Base-by-base conservation (phyloP, 2,113 vertebrate genomes). In the Polypterus senegalus region DNA sequence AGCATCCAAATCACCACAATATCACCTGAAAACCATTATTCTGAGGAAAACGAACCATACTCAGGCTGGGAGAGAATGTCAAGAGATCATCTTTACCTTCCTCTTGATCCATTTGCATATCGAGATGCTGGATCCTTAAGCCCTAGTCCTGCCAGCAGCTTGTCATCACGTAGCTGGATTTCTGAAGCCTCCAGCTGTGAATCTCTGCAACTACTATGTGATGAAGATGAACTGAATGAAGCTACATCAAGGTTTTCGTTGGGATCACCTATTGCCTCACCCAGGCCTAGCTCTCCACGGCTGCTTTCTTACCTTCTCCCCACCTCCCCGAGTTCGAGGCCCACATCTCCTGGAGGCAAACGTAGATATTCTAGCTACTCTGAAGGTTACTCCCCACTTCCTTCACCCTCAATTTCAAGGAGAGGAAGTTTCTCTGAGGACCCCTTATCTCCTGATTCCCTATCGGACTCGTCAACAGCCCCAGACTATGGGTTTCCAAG, bases 1-100 rank as follows among this genome's bases (percentile, higher is more conserved):
- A 95, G 92, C 73, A 95, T 95, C 71, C 92, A 92, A 75, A 95
- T 95, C 67, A 95, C 92, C 65, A 92, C 92, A 69, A 94, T 94
- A 73, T 93, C 92, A 2, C 91, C 91, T 0, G 82, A 87, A 3
- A 79, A 86, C 27, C 84, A 89, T 51, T 77, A 76, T 0, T 66
- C 75, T 3, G 54, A 70, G 4, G 61, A 70, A 0, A 68, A 78
- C 9, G 75, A 74, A 5, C 72, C 51, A 67, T 67, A 48, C 59
- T 65, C 1, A 77, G 57, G 81, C 84, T 87, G 85, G 85, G 85
- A 86, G 68, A 65, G 81, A 7, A 3, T 46, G 9, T 46, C 4
- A 9, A 71, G 76, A 4, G 92, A 95, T 66, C 84, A 83, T 3
- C 82, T 89, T 61, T 92, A 89, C 69, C 81, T 91, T 11, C 86